Evolutionary conservation across 2,113 vertebrate species (phyloP).

Genomic region (Nycticryphes semicollaris): DNA sequence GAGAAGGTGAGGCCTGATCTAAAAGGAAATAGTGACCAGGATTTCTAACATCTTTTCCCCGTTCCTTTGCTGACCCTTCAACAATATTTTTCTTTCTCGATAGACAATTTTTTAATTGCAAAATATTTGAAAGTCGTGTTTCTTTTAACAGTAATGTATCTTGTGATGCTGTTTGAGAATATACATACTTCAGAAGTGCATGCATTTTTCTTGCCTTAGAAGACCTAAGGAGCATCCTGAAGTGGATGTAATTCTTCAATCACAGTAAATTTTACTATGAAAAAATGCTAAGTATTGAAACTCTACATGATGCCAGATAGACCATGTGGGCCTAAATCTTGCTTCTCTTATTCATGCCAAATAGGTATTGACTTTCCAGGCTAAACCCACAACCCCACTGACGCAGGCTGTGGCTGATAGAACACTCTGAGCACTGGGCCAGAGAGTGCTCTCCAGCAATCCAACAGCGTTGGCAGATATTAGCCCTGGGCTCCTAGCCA

Average conservation of each 20-base stretch:
- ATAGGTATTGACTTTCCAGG: neutral
- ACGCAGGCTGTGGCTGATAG: neutral
- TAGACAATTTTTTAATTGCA: neutral
- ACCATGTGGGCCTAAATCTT: neutral
- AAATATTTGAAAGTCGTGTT: neutral
- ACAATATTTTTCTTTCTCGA: neutral
- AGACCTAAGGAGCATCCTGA: neutral
- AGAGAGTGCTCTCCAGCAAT: neutral
- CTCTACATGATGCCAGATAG: neutral
- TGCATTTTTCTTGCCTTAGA: neutral
- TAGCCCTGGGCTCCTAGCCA: neutral
- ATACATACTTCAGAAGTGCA: neutral
- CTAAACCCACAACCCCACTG: neutral
- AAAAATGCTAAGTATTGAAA: neutral
- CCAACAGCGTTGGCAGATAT: neutral
- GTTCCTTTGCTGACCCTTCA: neutral
- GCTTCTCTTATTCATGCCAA: neutral
- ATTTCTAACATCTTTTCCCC: neutral
- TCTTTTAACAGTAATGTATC: neutral
- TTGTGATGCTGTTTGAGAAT: neutral
- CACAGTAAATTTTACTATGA: neutral
- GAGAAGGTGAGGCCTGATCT: neutral
- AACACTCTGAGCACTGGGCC: neutral
- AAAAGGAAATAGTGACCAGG: neutral
- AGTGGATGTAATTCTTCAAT: neutral